Percentiles rank a stretch among this genome's conserved stretches.
phyloP scores from a whole-genome alignment of 2,888 invertebrate genomes.

The Parnassius smintheus region DNA sequence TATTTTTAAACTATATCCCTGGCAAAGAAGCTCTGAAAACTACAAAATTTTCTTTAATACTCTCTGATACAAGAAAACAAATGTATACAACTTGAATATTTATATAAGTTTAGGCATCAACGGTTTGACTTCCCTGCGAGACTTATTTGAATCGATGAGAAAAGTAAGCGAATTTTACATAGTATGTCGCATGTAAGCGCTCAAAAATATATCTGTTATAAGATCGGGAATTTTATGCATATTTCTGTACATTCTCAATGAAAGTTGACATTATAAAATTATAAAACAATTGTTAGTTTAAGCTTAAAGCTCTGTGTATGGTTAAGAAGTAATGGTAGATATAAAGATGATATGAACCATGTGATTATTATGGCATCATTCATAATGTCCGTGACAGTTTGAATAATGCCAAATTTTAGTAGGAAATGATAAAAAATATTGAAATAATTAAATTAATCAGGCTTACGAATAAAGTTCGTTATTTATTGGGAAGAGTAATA shows the following conservation, averaged over 20 bases:
- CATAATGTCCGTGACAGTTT: too few relatives aligned
- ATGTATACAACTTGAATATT: conserved; percentile 2
- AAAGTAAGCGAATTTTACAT: conserved; percentile 2
- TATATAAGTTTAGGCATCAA: conserved; percentile 13
- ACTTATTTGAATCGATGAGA: neutral
- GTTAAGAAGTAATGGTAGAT: too few relatives aligned
- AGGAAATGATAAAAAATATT: too few relatives aligned
- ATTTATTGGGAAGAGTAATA: too few relatives aligned
- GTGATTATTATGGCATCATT: too few relatives aligned
- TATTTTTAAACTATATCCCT: too few relatives aligned
- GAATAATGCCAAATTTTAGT: too few relatives aligned
- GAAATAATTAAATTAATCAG: too few relatives aligned
- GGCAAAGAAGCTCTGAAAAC: neutral
- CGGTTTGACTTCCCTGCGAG: conserved; percentile 6
- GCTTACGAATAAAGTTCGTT: too few relatives aligned
- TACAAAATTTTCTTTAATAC: neutral
- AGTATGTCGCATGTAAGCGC: conserved; percentile 4
- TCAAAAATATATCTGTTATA: neutral
- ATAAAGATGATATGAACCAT: too few relatives aligned
- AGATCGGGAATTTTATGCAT: neutral
- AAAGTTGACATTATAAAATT: conserved; percentile 5
- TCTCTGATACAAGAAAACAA: conserved; percentile 23
- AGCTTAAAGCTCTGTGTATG: conserved; percentile 20
- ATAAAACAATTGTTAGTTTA: conserved; percentile 9
- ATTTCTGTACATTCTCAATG: conserved; percentile 9